Evolutionary conservation across 2,797 vertebrate species (phyloP).

Genomic region (Rhinella marina): DNA sequence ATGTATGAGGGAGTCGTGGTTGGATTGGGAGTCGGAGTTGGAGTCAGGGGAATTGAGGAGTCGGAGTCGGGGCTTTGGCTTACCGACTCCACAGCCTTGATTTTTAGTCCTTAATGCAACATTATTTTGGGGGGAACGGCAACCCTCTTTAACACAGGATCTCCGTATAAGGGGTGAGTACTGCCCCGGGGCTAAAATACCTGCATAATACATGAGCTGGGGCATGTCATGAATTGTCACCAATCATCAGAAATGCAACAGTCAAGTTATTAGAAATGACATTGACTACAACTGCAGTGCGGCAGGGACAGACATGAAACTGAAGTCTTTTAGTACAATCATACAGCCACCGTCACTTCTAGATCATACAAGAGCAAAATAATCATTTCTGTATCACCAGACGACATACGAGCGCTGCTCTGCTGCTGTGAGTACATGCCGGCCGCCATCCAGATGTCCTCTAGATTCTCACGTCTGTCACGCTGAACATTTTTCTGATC

Average conservation of each 20-base stretch:
- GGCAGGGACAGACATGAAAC: neutral
- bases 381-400: neutral
- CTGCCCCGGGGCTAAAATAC: neutral
- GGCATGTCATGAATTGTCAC: neutral
- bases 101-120: no score
- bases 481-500: no score
- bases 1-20: no score
- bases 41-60: no score
- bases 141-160: neutral
- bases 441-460: neutral
- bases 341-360: no score
- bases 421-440: no score
- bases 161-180: neutral
- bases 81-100: no score
- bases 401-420: no score
- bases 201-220: neutral
- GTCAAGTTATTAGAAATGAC: neutral
- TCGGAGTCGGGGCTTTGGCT: no score
- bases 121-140: no score
- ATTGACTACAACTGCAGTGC: neutral
- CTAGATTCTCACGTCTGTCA: neutral
- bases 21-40: no score
- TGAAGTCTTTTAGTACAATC: neutral
- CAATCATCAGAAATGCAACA: neutral
- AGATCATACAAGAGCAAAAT: neutral